Conservation (phyloP, 1,140 invertebrate species). For the Drosophila tropicalis region DNA sequence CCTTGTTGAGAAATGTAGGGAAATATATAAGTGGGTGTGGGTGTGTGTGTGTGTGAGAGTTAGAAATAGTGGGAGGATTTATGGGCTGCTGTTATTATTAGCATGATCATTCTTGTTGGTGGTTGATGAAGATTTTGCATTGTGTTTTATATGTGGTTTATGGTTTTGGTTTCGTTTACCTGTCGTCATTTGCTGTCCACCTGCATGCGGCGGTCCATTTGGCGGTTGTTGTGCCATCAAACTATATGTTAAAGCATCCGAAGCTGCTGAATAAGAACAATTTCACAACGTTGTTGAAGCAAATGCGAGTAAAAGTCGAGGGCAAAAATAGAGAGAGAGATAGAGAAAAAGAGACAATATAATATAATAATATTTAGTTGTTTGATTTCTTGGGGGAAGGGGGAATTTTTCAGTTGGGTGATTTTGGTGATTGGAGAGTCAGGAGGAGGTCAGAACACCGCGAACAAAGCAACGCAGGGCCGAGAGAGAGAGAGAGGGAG, state of each 20-base stretch:
- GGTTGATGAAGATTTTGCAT: background rate
- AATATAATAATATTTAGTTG: constrained; percentile 43
- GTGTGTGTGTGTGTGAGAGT: too few species aligned
- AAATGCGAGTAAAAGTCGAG: constrained; percentile 14
- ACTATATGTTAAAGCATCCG: constrained; percentile 83
- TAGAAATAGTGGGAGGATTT: background rate
- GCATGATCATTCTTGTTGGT: constrained; percentile 1
- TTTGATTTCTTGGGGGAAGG: background rate
- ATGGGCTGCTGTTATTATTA: background rate
- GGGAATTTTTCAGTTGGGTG: constrained; percentile 1
- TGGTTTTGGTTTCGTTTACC: constrained; percentile 47
- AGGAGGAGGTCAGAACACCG: constrained; percentile 38
- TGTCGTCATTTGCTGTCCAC: constrained; percentile 80
- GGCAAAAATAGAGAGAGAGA: constrained; percentile 40
- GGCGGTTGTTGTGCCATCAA: constrained; percentile 83
- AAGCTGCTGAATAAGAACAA: constrained; percentile 70
- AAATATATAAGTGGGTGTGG: constrained; percentile 3
- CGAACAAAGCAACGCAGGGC: constrained; percentile 66
- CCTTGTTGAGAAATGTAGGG: constrained; percentile 33
- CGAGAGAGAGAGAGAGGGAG: constrained; percentile 1
- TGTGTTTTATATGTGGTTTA: constrained; percentile 12
- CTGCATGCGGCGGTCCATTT: constrained; percentile 78
- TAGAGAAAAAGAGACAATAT: constrained; percentile 53
- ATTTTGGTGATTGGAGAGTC: constrained; percentile 12
- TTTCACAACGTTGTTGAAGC: constrained; percentile 25